Base-by-base conservation (phyloP, 1,140 invertebrate genomes). In the Sarcophaga peregrina region DNA sequence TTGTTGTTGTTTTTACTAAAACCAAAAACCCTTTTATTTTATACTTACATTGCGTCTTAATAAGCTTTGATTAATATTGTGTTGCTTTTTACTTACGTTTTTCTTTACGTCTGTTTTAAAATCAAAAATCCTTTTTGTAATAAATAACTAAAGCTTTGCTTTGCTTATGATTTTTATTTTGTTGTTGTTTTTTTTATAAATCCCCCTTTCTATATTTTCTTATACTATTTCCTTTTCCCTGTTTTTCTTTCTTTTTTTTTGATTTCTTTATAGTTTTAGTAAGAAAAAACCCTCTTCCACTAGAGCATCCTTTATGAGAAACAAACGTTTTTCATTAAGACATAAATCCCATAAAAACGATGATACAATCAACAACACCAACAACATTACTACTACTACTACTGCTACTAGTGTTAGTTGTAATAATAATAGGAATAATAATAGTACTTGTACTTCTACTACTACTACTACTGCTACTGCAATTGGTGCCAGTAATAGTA, bases 241-340 rank as follows among this genome's bases (percentile, higher is more conserved):
- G 0, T 82, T 50, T 17, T 52, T 82, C 8, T 80, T 68, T 72
- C 8, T 9, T 68, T 45, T 25, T 62, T 81, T 17, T 15, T 81
- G 13, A n/a, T 68, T 62, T 15, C 7, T 20, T 52, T 82, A 25
- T 74, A 82, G 80, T 81, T 82, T 82, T 73, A 74, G 81, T 73
- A 73, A 73, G 58, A 81, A 87, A 87, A 88, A 89, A 86, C 86
- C 87, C 87, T 86, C 86, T 86, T 86, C 86, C 86, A 85, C 87
- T 81, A 87, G 87, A 87, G 87, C 88, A 86, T 85, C 88, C 87
- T 89, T 89, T 87, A 85, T 88, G 85, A 89, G 85, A 87, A 88
- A 87, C 84, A 89, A 88, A 86, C 87, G 88, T 83, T 89, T 89
- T 84, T 89, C 88, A 85, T 87, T 89, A 68, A 89, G 87, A 88